phyloP scores from a whole-genome alignment of 2,113 vertebrate species.

The Antechinus stuartii region DNA sequence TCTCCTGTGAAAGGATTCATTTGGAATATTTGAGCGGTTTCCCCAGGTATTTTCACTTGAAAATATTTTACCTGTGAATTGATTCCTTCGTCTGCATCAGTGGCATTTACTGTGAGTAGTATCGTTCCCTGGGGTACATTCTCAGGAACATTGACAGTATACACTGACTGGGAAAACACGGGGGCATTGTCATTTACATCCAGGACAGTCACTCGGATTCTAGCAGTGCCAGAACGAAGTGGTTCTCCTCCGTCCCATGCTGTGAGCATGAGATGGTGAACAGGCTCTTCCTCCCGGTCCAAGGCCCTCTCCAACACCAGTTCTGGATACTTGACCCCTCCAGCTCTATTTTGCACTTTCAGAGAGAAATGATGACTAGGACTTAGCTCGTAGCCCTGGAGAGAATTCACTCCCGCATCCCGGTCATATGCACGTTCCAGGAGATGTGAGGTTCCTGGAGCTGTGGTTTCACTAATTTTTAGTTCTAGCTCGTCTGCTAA shows the following conservation, averaged over 20 bases:
- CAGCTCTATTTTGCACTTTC: conserved; percentile 68
- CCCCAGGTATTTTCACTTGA: conserved; percentile 78
- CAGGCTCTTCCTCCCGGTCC: conserved; percentile 77
- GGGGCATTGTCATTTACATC: conserved; percentile 84
- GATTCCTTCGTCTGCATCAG: conserved; percentile 81
- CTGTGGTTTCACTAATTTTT: conserved; percentile 79
- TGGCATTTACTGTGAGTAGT: conserved; percentile 78
- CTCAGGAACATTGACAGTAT: conserved; percentile 75
- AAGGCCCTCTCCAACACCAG: conserved; percentile 78
- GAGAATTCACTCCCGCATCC: conserved; percentile 80
- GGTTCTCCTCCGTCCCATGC: conserved; percentile 82
- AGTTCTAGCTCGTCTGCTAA: conserved; percentile 71
- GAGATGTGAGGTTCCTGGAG: conserved; percentile 75
- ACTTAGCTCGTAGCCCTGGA: conserved; percentile 80
- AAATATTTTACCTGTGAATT: conserved; percentile 82
- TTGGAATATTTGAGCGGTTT: conserved; percentile 74
- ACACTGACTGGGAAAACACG: conserved; percentile 78
- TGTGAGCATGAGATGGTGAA: conserved; percentile 75
- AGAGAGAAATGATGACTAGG: conserved; percentile 78
- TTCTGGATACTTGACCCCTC: conserved; percentile 72
- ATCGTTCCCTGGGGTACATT: conserved; percentile 69
- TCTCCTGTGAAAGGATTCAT: conserved; percentile 81
- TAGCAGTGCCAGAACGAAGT: conserved; percentile 76
- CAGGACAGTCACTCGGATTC: conserved; percentile 74
- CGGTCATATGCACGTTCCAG: conserved; percentile 81